Evolutionary conservation across 2,113 vertebrate genomes (phyloP).

Genomic region (Hystrix cristata): DNA sequence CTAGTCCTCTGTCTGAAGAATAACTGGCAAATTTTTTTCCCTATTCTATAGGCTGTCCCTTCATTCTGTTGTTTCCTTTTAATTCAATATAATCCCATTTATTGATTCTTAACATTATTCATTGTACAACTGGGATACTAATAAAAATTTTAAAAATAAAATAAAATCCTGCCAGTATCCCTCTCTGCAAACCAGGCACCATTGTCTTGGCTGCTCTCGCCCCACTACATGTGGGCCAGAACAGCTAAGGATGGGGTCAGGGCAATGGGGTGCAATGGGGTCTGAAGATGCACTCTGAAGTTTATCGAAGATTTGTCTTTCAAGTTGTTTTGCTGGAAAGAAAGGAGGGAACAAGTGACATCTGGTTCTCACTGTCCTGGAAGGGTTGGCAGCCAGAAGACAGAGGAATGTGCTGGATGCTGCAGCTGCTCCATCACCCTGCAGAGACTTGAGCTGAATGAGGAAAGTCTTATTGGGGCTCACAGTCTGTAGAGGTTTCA

Average conservation of each 20-base stretch:
- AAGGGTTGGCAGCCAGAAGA: not conserved
- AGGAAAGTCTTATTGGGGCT: not conserved
- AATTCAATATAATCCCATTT: not conserved
- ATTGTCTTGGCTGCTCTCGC: too few relatives aligned
- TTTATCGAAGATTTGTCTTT: not conserved
- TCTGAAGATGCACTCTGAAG: not conserved
- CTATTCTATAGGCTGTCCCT: not conserved
- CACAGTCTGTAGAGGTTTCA: not conserved
- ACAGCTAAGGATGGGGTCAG: not conserved
- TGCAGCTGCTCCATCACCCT: too few relatives aligned
- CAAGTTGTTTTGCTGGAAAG: not conserved
- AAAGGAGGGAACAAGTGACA: not conserved
- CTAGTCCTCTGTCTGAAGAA: not conserved
- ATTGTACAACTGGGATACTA: not conserved
- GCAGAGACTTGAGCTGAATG: not conserved
- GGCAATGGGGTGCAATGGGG: not conserved
- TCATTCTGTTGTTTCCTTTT: not conserved
- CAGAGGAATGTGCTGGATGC: too few relatives aligned
- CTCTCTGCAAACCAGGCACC: not conserved
- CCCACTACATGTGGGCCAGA: not conserved
- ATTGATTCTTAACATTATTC: not conserved
- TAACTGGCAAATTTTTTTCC: not conserved
- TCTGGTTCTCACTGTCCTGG: not conserved
- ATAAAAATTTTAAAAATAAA: not conserved
- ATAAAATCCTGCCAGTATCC: not conserved